Percentiles rank a stretch among this genome's conserved stretches.
These are phyloP conservation scores for Octopus sinensis DNA, from an alignment of 1,140 invertebrate species.

Conservation along the genomic window DNA sequence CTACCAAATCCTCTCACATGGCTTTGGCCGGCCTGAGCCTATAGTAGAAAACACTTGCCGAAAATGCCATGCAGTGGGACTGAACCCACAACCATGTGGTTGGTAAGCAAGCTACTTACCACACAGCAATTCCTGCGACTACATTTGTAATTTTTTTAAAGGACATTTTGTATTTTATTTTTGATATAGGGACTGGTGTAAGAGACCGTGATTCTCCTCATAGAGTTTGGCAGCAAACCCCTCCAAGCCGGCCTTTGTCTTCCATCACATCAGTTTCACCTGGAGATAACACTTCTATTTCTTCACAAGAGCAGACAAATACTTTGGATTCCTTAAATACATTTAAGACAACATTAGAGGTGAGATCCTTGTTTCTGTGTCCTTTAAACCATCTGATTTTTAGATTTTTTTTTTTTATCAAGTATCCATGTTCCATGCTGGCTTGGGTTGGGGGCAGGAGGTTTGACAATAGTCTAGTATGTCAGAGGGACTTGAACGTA, in stretches of 20 bases:
- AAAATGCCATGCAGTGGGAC: too few relatives aligned
- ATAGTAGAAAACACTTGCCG: too few relatives aligned
- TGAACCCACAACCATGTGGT: too few relatives aligned
- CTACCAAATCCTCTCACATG: too few relatives aligned
- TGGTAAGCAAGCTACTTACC: too few relatives aligned
- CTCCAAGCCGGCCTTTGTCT: not conserved
- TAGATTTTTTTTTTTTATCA: not conserved
- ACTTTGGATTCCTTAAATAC: not conserved
- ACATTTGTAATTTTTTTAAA: not conserved
- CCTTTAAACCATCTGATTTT: not conserved
- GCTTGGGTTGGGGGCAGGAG: too few relatives aligned
- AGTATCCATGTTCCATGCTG: not conserved
- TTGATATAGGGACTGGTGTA: not conserved
- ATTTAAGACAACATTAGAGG: not conserved
- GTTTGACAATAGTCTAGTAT: too few relatives aligned
- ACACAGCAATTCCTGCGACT: too few relatives aligned
- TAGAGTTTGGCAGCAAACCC: not conserved
- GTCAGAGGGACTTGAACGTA: too few relatives aligned
- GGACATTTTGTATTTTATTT: not conserved
- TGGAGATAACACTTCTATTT: not conserved
- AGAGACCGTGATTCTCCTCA: slow-evolving; percentile 11
- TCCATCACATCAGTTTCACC: slow-evolving; percentile 13
- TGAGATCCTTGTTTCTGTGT: not conserved
- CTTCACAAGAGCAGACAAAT: slow-evolving; percentile 16
- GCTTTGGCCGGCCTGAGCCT: too few relatives aligned